Evolutionary conservation across 2,797 vertebrate genomes (phyloP), one percentile per base, ranked within the genome.

Genomic region (Siniperca scherzeri): DNA sequence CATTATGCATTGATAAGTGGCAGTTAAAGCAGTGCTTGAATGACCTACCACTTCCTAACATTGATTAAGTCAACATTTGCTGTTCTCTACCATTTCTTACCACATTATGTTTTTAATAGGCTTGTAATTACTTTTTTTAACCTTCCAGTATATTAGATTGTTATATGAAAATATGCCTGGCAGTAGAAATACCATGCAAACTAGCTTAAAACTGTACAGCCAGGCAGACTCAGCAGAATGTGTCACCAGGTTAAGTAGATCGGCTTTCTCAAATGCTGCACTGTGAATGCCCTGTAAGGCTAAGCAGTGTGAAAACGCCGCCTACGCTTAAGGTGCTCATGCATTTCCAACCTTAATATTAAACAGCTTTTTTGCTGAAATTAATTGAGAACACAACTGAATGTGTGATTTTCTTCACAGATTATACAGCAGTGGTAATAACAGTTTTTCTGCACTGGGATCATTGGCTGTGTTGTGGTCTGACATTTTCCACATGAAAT

Each of bases 241-340:
- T 74, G 71, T 87, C 76, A 78, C 50, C 57, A 64, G 76, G 77
- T 88, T 78, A 78, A 85, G 81, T 38, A 87, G 80, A 83, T 78
- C 57, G 8, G 75, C 79, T 87, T 88, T 79, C 74, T 83, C 36
- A 84, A 89, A 72, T 53, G 53, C 74, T 64, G 55, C 66, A 9
- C 64, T 77, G 46, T 80, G 64, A 88, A 57, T 69, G 40, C 19
- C 4, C 55, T 77, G 65, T 57, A 8, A 66, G 61, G 68, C 71
- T 57, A 67, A 75, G 79, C 17, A 46, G 77, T 83, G 79, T 82
- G 73, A 90, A 84, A 83, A 80, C 2, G 1, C 80, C 25, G 7
- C 83, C 83, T 64, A 81, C 53, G 1, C 57, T 69, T 55, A 60
- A 81, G 44, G 70, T 77, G 50, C 57, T 78, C 55, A 42, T 64